A percentile compares a stretch with the other conserved stretches of the same genome.
phyloP scores from a whole-genome alignment of 2,113 vertebrate species.

The Xiphias gladius region DNA sequence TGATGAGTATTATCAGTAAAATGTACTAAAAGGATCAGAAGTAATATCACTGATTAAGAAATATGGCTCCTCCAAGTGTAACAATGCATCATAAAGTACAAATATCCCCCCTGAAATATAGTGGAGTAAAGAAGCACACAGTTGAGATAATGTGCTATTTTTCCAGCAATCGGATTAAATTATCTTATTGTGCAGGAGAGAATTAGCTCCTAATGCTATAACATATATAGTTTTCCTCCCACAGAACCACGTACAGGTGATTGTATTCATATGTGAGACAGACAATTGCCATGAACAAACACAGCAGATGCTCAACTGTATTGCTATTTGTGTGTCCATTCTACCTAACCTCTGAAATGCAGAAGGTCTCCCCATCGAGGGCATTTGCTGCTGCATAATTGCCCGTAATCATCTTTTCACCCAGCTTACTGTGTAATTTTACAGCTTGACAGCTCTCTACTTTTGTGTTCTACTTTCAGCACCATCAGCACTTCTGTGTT shows the following conservation, averaged over 20 bases:
- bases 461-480: slow-evolving; percentile 66
- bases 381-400: slow-evolving; percentile 70
- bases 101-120: not conserved
- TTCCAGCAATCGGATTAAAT: not conserved
- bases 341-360: slow-evolving; percentile 36
- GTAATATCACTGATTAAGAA: no score
- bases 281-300: slow-evolving; percentile 30
- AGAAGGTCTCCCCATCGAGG: slow-evolving; percentile 63
- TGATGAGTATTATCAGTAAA: no score
- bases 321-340: slow-evolving; percentile 39
- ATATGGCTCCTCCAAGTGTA: no score
- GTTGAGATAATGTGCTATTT: not conserved
- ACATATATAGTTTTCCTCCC: not conserved
- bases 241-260: not conserved
- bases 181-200: not conserved
- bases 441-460: slow-evolving; percentile 71
- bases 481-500: slow-evolving; percentile 69
- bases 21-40: no score
- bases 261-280: not conserved
- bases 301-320: slow-evolving; percentile 22
- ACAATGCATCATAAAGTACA: no score
- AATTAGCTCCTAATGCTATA: not conserved
- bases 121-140: not conserved
- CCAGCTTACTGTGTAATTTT: slow-evolving; percentile 67
- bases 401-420: slow-evolving; percentile 76